phyloP scores from a whole-genome alignment of 64 coral and sea anemone genomes.

The Exaiptasia diaphana region DNA sequence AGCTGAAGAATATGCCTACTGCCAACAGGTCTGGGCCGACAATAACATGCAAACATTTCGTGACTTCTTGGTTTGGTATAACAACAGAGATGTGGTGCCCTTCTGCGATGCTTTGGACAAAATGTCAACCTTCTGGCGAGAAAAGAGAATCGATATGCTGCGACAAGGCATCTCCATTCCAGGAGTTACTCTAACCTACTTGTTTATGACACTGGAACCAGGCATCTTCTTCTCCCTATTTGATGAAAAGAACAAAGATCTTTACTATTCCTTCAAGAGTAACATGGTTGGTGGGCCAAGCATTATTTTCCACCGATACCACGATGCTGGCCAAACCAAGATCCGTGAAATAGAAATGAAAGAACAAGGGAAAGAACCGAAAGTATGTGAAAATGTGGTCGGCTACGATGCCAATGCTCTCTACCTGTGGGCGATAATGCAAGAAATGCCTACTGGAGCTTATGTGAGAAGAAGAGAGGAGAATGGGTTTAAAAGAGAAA shows the following conservation, averaged over 20 bases:
- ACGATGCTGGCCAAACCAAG: background rate
- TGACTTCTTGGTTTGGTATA: conserved; percentile 8
- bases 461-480: background rate
- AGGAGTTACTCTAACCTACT: background rate
- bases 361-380: background rate
- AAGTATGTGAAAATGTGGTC: background rate
- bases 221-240: too few relatives aligned
- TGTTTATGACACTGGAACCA: background rate
- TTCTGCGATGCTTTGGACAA: background rate
- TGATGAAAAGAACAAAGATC: background rate
- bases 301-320: background rate
- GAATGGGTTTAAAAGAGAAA: background rate
- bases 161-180: background rate
- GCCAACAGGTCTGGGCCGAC: background rate
- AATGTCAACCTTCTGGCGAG: background rate
- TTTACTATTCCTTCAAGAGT: too few relatives aligned
- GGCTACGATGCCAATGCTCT: conserved; percentile 30
- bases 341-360: background rate
- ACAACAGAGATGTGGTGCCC: background rate
- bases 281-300: background rate
- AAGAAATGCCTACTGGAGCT: background rate
- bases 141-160: background rate
- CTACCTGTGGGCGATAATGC: conserved; percentile 14
- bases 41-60: background rate
- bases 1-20: background rate